These are phyloP conservation scores for Coptodon bakossiorum DNA, from an alignment of 2,113 vertebrate genomes.

Conservation along the genomic window DNA sequence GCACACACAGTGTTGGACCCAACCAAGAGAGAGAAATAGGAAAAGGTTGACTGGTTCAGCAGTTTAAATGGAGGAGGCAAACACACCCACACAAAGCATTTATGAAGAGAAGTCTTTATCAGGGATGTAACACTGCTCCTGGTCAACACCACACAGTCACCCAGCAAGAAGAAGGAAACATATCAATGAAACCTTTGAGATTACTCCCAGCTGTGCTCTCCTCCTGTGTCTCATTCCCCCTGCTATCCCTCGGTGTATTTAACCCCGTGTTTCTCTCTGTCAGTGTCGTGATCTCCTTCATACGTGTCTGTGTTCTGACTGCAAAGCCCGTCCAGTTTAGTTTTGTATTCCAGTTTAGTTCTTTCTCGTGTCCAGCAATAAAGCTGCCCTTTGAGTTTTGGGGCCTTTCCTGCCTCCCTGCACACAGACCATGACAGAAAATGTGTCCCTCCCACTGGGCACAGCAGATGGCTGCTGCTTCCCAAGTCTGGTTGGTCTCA, in stretches of 20 bases:
- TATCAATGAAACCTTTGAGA: neutral
- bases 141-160: neutral
- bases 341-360: neutral
- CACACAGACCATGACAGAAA: neutral
- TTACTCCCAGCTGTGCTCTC: neutral
- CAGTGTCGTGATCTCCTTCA: neutral
- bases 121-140: rapidly evolving
- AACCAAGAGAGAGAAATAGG: neutral
- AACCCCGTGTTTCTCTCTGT: neutral
- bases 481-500: neutral
- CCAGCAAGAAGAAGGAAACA: neutral
- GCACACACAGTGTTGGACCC: neutral
- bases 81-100: neutral
- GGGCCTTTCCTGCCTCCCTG: neutral
- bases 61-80: neutral
- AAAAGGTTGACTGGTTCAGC: neutral
- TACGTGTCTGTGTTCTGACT: neutral
- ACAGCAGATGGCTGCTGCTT: neutral
- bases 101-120: neutral
- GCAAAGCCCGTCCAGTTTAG: neutral
- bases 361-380: neutral
- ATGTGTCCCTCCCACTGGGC: neutral
- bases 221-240: neutral
- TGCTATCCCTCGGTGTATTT: neutral
- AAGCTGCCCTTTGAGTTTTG: neutral